phyloP scores from a whole-genome alignment of 2,797 vertebrate species.

The Microctenopoma steveboyesi region DNA sequence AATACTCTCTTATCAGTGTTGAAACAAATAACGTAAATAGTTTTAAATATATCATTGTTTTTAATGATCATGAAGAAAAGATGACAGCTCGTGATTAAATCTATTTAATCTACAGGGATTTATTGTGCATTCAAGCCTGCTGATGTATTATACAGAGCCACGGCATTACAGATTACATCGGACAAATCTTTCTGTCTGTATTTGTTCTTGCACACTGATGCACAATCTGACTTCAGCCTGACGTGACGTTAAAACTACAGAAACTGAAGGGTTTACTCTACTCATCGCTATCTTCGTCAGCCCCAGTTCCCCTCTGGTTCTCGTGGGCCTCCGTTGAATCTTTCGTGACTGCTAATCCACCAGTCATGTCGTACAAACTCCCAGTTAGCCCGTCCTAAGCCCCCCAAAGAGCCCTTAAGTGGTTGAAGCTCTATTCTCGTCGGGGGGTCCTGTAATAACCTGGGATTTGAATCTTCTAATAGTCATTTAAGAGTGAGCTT shows the following conservation, averaged over 20 bases:
- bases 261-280: background rate
- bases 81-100: slow-evolving; percentile 4
- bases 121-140: slow-evolving; percentile 3
- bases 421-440: slow-evolving; percentile 66
- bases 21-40: slow-evolving; percentile 7
- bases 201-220: background rate
- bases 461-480: slow-evolving; percentile 89
- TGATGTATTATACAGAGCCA: slow-evolving; percentile 18
- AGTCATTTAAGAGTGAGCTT: slow-evolving; percentile 73
- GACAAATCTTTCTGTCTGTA: slow-evolving; percentile 23
- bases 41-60: slow-evolving; percentile 28
- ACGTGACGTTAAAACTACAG: background rate
- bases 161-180: slow-evolving; percentile 12
- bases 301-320: slow-evolving; percentile 31
- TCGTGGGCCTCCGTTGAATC: slow-evolving; percentile 46
- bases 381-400: slow-evolving; percentile 62
- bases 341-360: slow-evolving; percentile 77
- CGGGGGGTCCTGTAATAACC: slow-evolving; percentile 71
- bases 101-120: slow-evolving; percentile 26
- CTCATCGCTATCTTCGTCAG: background rate
- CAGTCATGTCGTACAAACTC: slow-evolving; percentile 60
- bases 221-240: background rate
- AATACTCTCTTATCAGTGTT: background rate
- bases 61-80: slow-evolving; percentile 32
- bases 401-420: slow-evolving; percentile 69